These are phyloP conservation scores for Sylvietta virens DNA, from an alignment of 2,113 vertebrate genomes.

Conservation along the genomic window DNA sequence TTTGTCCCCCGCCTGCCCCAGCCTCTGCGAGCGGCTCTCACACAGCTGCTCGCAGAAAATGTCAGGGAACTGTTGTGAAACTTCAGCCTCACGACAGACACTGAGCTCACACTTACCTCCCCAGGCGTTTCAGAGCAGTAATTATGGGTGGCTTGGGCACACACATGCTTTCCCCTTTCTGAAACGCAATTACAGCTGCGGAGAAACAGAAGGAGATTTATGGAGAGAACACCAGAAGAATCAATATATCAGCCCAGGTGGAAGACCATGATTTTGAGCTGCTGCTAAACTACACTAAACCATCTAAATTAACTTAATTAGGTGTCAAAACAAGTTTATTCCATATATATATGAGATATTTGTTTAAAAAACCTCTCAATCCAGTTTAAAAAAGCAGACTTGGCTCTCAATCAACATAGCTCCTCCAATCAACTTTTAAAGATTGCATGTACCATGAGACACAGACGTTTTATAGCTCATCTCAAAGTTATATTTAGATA, in stretches of 20 bases:
- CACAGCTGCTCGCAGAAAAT: background rate
- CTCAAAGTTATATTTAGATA: background rate
- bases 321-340: background rate
- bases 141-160: background rate
- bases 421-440: background rate
- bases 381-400: background rate
- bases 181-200: background rate
- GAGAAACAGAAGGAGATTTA: background rate
- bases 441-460: background rate
- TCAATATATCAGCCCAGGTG: background rate
- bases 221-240: background rate
- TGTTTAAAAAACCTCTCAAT: background rate
- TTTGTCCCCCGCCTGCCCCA: background rate
- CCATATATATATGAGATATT: background rate
- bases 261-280: background rate
- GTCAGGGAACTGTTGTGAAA: background rate
- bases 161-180: background rate
- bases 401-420: background rate
- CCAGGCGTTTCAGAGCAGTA: background rate
- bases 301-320: constrained; percentile 23
- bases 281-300: background rate
- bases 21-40: background rate
- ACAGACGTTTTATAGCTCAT: background rate
- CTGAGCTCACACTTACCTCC: background rate
- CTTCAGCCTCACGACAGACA: background rate